phyloP scores from a whole-genome alignment of 2,113 vertebrate species.

The Paraplagusia blochii region DNA sequence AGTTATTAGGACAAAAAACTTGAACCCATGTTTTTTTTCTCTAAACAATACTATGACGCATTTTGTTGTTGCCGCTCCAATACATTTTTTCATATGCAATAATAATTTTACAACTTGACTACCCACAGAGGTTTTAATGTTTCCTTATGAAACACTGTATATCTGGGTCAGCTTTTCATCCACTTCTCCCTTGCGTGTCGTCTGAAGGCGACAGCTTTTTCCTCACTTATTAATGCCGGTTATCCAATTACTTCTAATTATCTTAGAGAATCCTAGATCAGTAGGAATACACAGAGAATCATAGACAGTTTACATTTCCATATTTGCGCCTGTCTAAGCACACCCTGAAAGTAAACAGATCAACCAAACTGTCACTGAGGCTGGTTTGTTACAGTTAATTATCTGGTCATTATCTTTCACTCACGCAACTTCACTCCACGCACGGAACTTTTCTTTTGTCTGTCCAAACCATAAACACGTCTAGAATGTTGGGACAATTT shows the following conservation, averaged over 20 bases:
- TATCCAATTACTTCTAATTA: conserved; percentile 69
- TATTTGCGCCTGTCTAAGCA: conserved; percentile 68
- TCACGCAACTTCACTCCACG: conserved; percentile 62
- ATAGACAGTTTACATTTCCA: conserved; percentile 61
- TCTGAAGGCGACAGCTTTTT: conserved; percentile 53
- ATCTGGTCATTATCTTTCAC: conserved; percentile 76
- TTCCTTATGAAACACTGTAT: conserved; percentile 8
- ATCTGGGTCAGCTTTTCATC: conserved; percentile 46
- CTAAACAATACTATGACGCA: neutral
- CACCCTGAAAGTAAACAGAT: conserved; percentile 52
- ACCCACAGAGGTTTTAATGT: conserved; percentile 9
- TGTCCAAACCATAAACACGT: conserved; percentile 61
- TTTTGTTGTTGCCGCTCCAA: conserved; percentile 2
- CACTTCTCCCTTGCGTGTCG: conserved; percentile 31
- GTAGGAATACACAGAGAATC: conserved; percentile 65
- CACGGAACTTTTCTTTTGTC: conserved; percentile 63
- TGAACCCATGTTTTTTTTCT: conserved; percentile 4
- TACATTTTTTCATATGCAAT: conserved; percentile 14
- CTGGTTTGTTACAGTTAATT: conserved; percentile 66
- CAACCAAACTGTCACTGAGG: conserved; percentile 66
- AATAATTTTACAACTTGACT: conserved; percentile 4
- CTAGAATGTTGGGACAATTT: conserved; percentile 24
- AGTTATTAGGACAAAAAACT: neutral
- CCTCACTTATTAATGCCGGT: conserved; percentile 63
- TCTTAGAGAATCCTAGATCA: conserved; percentile 57